Evolutionary conservation across 2,797 vertebrate species (phyloP).

Genomic region (Aselliscus stoliczkanus): DNA sequence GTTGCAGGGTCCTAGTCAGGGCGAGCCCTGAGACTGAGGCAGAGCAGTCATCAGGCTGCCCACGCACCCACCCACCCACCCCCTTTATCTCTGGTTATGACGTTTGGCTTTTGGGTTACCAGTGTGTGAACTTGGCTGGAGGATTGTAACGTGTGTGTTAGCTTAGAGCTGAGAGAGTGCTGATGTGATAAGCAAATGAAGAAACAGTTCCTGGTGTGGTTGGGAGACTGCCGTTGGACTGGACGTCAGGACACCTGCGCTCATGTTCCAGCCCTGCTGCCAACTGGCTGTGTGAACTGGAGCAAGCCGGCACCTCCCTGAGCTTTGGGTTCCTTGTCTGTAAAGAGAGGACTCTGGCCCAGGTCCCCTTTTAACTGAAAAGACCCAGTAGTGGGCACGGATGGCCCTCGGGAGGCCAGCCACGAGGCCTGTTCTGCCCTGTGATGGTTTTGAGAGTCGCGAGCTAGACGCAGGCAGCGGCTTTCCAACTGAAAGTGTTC

Average conservation of each 20-base stretch:
- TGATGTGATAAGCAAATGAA: not conserved
- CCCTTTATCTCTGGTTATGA: not conserved
- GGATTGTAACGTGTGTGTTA: not conserved
- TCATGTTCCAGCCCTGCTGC: not conserved
- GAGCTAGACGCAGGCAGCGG: not conserved
- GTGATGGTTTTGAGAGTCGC: not conserved
- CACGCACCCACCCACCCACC: fast-evolving
- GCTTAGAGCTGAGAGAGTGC: not conserved
- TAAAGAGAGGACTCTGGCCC: not conserved
- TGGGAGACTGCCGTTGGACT: fast-evolving
- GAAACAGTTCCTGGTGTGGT: fast-evolving
- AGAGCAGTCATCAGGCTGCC: fast-evolving
- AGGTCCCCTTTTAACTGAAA: not conserved
- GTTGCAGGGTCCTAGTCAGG: no score
- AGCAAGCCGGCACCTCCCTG: no score
- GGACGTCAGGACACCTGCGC: not conserved
- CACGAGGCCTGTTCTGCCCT: not conserved
- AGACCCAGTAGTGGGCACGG: not conserved
- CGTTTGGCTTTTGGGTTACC: not conserved
- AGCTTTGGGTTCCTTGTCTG: not conserved
- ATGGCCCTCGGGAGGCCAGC: not conserved
- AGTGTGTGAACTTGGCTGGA: not conserved
- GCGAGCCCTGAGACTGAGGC: not conserved
- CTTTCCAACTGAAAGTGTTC: not conserved
- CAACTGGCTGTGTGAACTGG: not conserved